These are phyloP conservation scores for Drosophila bocqueti DNA, from an alignment of 1,140 invertebrate genomes.

Conservation along the genomic window DNA sequence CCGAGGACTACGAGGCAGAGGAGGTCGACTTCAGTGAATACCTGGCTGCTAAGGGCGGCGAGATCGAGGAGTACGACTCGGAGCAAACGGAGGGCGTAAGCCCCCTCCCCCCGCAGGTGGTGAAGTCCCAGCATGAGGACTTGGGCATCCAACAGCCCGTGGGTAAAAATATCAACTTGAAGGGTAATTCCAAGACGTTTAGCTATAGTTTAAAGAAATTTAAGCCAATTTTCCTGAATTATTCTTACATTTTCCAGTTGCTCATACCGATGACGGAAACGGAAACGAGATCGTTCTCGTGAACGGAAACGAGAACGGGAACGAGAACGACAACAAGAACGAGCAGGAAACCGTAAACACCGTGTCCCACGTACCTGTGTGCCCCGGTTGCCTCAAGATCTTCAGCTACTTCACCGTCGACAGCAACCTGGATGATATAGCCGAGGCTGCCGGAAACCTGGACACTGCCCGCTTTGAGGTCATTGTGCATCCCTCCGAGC, in stretches of 20 bases:
- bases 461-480: background rate
- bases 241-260: background rate
- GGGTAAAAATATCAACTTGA: background rate
- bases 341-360: background rate
- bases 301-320: no score
- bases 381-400: no score
- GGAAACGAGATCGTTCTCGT: no score
- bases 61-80: background rate
- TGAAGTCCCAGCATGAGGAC: background rate
- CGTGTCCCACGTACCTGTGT: no score
- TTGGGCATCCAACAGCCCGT: background rate
- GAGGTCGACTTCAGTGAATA: background rate
- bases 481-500: background rate
- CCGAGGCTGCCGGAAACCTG: background rate
- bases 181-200: background rate
- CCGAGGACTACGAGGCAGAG: background rate
- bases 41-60: no score
- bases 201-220: background rate
- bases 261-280: no score
- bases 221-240: background rate
- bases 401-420: slow-evolving; percentile 11
- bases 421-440: slow-evolving; percentile 16
- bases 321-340: no score
- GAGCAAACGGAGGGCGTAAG: background rate
- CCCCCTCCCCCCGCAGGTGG: background rate